Evolutionary conservation across 2,797 vertebrate genomes (phyloP).

Genomic region (Emys orbicularis): DNA sequence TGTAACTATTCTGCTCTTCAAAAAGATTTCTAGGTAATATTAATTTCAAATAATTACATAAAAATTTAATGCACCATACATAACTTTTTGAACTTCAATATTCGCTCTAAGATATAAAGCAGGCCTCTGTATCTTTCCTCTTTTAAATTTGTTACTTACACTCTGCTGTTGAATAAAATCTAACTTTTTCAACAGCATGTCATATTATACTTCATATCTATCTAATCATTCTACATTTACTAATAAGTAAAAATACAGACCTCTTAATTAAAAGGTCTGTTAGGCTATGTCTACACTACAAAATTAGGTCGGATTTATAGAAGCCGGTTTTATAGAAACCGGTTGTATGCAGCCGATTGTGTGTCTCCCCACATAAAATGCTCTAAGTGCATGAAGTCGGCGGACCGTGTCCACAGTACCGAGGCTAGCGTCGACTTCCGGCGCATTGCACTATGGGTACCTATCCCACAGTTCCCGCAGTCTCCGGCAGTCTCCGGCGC

Average conservation of each 20-base stretch:
- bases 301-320: too few species aligned
- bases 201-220: neutral
- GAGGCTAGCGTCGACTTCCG: too few species aligned
- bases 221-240: neutral
- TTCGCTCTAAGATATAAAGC: neutral
- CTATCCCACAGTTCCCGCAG: too few species aligned
- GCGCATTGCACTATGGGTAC: too few species aligned
- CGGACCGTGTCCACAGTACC: too few species aligned
- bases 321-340: too few species aligned
- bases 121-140: neutral
- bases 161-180: neutral
- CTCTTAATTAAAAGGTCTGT: neutral
- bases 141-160: neutral
- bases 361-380: too few species aligned
- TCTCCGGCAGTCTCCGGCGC: too few species aligned
- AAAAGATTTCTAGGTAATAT: neutral
- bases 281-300: too few species aligned
- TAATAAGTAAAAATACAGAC: neutral
- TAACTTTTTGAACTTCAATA: neutral
- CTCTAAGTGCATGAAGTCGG: too few species aligned
- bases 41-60: neutral
- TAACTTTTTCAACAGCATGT: neutral
- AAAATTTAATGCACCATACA: neutral
- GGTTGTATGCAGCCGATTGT: too few species aligned
- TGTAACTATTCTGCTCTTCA: neutral